Percentiles rank a stretch among this genome's conserved stretches.
Conservation (phyloP, 2,888 invertebrate species). For the Pimpla rufipes region DNA sequence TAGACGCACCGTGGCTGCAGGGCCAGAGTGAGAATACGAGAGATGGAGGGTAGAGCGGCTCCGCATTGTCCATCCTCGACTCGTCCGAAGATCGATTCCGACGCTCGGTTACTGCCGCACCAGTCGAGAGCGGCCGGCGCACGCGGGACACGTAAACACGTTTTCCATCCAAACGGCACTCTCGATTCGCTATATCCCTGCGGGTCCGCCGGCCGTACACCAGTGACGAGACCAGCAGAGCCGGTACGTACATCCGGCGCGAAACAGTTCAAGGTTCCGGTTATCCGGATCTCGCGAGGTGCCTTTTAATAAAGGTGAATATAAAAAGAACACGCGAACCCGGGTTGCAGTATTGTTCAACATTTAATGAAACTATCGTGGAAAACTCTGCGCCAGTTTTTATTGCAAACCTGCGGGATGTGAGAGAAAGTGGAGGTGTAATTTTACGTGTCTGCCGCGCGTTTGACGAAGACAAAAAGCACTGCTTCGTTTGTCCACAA, state of each 20-base stretch:
- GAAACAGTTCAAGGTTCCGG: slow-evolving; percentile 49
- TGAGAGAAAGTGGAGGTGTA: background rate
- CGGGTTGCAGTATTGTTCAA: background rate
- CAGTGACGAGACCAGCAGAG: slow-evolving; percentile 14
- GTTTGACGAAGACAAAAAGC: slow-evolving; percentile 3
- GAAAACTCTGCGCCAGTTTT: background rate
- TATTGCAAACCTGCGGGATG: background rate
- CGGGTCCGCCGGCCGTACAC: background rate
- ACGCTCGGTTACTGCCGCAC: slow-evolving; percentile 28
- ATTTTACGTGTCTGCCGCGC: background rate
- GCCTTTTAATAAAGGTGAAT: slow-evolving; percentile 30
- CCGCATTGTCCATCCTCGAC: slow-evolving; percentile 55
- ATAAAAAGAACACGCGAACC: background rate
- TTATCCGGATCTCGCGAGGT: slow-evolving; percentile 57
- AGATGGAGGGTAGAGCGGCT: slow-evolving; percentile 12
- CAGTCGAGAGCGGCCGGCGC: slow-evolving; percentile 22
- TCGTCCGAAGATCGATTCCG: slow-evolving; percentile 61
- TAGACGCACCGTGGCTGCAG: background rate
- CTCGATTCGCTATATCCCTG: slow-evolving; percentile 42
- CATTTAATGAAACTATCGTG: background rate
- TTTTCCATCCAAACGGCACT: slow-evolving; percentile 53
- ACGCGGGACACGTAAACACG: slow-evolving; percentile 51
- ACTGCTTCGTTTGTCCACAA: slow-evolving; percentile 26
- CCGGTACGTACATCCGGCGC: slow-evolving; percentile 34
- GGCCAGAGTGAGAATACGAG: slow-evolving; percentile 25